Evolutionary conservation across 53 echinoderm and acorn worm genomes (phyloP).

Genomic region (Temnopleurus reevesii): DNA sequence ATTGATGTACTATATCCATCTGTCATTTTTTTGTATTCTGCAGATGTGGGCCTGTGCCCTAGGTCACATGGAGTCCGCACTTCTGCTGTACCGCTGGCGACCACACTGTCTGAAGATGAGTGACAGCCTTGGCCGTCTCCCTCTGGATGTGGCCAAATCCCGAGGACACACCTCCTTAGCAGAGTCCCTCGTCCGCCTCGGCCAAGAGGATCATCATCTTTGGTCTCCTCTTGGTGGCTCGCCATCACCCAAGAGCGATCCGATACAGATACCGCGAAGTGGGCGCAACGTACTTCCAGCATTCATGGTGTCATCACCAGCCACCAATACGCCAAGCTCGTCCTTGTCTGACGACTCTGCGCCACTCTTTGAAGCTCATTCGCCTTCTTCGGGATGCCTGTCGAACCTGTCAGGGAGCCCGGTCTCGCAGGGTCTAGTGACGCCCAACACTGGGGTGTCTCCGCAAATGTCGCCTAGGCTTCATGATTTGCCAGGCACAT

Average conservation of each 20-base stretch:
- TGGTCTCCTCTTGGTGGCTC: conserved; percentile 10
- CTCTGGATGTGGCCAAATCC: conserved; percentile 83
- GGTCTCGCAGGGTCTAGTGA: conserved; percentile 78
- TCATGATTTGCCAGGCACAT: not conserved
- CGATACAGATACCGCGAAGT: conserved; percentile 75
- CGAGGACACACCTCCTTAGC: conserved; percentile 86
- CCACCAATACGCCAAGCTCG: conserved; percentile 73
- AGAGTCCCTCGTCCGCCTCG: conserved; percentile 69
- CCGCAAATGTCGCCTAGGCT: conserved; percentile 49
- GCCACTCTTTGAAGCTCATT: conserved; percentile 68
- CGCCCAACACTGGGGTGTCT: conserved; percentile 65
- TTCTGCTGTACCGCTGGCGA: conserved; percentile 88
- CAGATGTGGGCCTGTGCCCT: conserved; percentile 99
- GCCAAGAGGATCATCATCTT: conserved; percentile 57
- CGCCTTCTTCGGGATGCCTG: conserved; percentile 85
- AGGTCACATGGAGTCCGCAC: conserved; percentile 86
- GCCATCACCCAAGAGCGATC: conserved; percentile 59
- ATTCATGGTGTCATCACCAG: conserved; percentile 94
- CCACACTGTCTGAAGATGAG: conserved; percentile 77
- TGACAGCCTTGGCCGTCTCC: conserved; percentile 82
- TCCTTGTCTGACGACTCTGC: conserved; percentile 69
- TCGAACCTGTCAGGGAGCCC: conserved; percentile 90
- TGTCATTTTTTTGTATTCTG: too few relatives aligned
- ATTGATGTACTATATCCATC: too few relatives aligned
- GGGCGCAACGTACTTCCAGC: conserved; percentile 63